A percentile compares a stretch with the other conserved stretches of the same genome.
These are phyloP conservation scores for Drosophila subquinaria DNA, from an alignment of 2,888 invertebrate genomes.

Conservation along the genomic window DNA sequence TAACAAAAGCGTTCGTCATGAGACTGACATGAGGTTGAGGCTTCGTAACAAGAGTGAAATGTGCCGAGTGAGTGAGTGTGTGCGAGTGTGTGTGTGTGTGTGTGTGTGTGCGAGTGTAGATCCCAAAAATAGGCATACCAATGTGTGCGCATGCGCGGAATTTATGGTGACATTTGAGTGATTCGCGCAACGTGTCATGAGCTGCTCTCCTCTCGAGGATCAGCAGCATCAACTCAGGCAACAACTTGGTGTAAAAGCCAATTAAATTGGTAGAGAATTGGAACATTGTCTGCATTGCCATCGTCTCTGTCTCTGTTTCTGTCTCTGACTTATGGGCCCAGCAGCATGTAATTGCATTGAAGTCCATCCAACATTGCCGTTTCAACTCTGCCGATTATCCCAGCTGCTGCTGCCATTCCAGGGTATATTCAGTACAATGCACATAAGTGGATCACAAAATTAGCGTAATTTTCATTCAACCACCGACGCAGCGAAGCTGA, in stretches of 20 bases:
- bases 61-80: conserved; percentile 19
- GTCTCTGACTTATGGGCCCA: conserved; percentile 61
- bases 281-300: conserved; percentile 57
- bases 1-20: conserved; percentile 61
- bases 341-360: conserved; percentile 69
- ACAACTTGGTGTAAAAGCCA: conserved; percentile 67
- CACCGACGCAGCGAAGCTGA: conserved; percentile 54
- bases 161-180: conserved; percentile 83
- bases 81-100: conserved; percentile 8
- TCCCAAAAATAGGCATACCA: conserved; percentile 78
- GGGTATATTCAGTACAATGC: conserved; percentile 50
- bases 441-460: conserved; percentile 72
- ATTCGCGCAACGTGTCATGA: conserved; percentile 77
- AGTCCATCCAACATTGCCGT: conserved; percentile 58
- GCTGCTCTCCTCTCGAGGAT: conserved; percentile 60
- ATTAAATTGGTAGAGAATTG: conserved; percentile 77
- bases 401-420: conserved; percentile 60
- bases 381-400: conserved; percentile 80
- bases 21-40: conserved; percentile 25
- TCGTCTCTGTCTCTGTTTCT: neutral
- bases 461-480: conserved; percentile 77
- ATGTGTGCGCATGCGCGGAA: conserved; percentile 82
- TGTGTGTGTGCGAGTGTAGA: conserved; percentile 30
- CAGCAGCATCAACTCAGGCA: conserved; percentile 30
- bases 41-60: conserved; percentile 54